phyloP scores from a whole-genome alignment of 2,888 invertebrate genomes.

The Hirudinaria manillensis region DNA sequence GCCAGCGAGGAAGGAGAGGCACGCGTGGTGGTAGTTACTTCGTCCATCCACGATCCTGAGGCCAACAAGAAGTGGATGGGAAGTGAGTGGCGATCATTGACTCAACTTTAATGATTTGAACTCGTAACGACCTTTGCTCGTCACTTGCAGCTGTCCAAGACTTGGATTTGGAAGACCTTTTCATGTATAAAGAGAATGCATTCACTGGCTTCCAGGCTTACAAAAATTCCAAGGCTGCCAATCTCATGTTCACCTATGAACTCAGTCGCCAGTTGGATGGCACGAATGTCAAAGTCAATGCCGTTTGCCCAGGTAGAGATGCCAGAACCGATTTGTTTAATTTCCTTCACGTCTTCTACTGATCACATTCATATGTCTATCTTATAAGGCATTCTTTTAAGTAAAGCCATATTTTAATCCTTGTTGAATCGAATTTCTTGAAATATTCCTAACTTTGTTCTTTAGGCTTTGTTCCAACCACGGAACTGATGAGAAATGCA shows the following conservation, averaged over 20 bases:
- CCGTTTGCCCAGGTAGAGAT: slow-evolving; percentile 45
- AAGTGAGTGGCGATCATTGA: slow-evolving; percentile 35
- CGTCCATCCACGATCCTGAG: slow-evolving; percentile 43
- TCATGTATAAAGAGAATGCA: slow-evolving; percentile 43
- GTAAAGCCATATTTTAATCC: too few relatives aligned
- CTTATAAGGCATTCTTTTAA: too few relatives aligned
- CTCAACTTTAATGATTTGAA: background rate
- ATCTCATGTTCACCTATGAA: slow-evolving; percentile 45
- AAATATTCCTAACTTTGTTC: background rate
- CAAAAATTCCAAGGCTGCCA: slow-evolving; percentile 47
- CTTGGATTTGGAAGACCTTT: slow-evolving; percentile 45
- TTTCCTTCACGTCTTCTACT: background rate
- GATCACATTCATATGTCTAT: background rate
- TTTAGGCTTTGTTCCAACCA: slow-evolving; percentile 45
- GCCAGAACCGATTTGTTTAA: background rate
- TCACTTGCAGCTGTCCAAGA: slow-evolving; percentile 39
- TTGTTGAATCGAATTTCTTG: background rate
- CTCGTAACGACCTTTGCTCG: background rate
- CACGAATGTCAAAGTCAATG: slow-evolving; percentile 44
- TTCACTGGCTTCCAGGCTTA: slow-evolving; percentile 45
- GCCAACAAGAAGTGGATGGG: slow-evolving; percentile 36
- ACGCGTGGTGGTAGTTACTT: slow-evolving; percentile 43
- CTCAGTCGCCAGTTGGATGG: slow-evolving; percentile 44
- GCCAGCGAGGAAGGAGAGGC: slow-evolving; percentile 42
- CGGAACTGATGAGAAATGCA: slow-evolving; percentile 42